A percentile compares a stretch with the other conserved stretches of the same genome.
These are phyloP conservation scores for Globia sparganii DNA, from an alignment of 2,888 invertebrate genomes.

Conservation along the genomic window DNA sequence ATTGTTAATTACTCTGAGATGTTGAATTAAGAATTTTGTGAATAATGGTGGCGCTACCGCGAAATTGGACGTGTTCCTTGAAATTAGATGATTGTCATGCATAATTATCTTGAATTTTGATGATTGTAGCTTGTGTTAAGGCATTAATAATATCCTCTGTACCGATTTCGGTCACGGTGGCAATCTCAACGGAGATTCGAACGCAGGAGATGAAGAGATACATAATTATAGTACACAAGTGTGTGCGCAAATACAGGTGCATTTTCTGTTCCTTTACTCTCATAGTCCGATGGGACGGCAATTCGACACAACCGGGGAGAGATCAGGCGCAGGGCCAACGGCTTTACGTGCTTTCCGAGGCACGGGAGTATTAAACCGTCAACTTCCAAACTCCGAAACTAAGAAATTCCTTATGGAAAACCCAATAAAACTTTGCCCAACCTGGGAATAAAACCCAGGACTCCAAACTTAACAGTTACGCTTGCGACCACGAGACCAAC, in stretches of 20 bases:
- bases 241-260: not conserved
- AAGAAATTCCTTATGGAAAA: not conserved
- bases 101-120: constrained; percentile 41
- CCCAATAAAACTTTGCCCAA: not conserved
- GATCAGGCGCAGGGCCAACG: not conserved
- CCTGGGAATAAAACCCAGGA: not conserved
- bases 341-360: not conserved
- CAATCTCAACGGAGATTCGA: not conserved
- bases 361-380: not conserved
- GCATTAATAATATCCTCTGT: not conserved
- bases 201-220: not conserved
- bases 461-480: too few relatives aligned
- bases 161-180: not conserved
- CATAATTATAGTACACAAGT: not conserved
- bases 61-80: constrained; percentile 28
- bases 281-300: not conserved
- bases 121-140: constrained; percentile 10
- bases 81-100: constrained; percentile 30
- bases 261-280: not conserved
- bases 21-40: constrained; percentile 39
- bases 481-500: not conserved
- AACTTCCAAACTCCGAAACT: not conserved
- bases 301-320: not conserved
- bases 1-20: constrained; percentile 57
- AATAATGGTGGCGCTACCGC: constrained; percentile 36